Evolutionary conservation across 2,888 invertebrate species (phyloP).

Genomic region (Ptychoptera contaminata): DNA sequence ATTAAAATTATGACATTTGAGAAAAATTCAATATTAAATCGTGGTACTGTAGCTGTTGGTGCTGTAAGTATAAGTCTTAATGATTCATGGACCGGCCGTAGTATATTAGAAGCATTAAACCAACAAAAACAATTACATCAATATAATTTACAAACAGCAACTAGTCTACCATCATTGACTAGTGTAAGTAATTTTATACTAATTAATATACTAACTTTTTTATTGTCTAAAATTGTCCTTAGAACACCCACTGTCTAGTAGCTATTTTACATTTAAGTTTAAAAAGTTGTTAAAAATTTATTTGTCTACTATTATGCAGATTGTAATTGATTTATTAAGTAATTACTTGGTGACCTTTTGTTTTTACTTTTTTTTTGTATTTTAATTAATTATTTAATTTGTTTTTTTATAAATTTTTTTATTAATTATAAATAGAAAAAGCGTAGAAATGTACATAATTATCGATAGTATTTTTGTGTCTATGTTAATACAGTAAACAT

Average conservation of each 20-base stretch:
- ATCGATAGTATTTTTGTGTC: not conserved
- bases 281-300: too few species aligned
- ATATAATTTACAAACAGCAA: constrained; percentile 23
- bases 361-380: not conserved
- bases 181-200: constrained; percentile 24
- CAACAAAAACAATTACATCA: too few species aligned
- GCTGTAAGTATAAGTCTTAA: constrained; percentile 37
- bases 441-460: constrained; percentile 7
- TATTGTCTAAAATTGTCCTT: too few species aligned
- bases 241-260: too few species aligned
- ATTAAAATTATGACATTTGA: not conserved
- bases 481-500: not conserved
- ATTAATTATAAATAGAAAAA: constrained; percentile 7
- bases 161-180: constrained; percentile 15
- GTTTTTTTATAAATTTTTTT: too few species aligned
- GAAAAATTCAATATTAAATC: not conserved
- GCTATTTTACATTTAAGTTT: too few species aligned
- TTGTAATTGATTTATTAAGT: too few species aligned
- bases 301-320: too few species aligned
- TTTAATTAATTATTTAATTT: too few species aligned
- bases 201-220: too few species aligned
- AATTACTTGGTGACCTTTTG: constrained; percentile 5
- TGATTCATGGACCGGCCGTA: constrained; percentile 43
- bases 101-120: constrained; percentile 32
- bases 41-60: constrained; percentile 11